Conservation (phyloP, 37 sponge, comb jelly and placozoan genomes). For the Cladorhizidae sp. region DNA sequence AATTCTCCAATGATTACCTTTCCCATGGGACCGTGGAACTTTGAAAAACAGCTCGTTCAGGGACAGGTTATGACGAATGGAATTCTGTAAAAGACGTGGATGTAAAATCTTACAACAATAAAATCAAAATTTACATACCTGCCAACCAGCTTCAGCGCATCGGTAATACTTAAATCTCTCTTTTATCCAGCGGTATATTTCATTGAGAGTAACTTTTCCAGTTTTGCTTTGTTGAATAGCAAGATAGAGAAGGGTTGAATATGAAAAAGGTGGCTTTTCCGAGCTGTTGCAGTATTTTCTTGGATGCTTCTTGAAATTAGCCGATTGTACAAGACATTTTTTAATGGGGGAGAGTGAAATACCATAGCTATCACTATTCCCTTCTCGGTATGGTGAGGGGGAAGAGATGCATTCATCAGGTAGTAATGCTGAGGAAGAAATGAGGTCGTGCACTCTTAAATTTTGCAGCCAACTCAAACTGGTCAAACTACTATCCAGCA, state of each 20-base stretch:
- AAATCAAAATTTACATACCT: conserved; percentile 44
- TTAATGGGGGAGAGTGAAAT: conserved; percentile 39
- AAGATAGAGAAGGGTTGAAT: conserved; percentile 85
- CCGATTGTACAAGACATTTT: conserved; percentile 53
- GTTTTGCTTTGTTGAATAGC: conserved; percentile 73
- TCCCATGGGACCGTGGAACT: conserved; percentile 73
- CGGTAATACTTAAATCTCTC: conserved; percentile 86
- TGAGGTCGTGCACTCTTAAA: conserved; percentile 45
- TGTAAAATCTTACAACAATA: background rate
- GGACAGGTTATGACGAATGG: conserved; percentile 79
- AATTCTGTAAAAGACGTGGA: conserved; percentile 45
- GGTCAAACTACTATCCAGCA: conserved; percentile 79
- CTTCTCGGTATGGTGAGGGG: background rate
- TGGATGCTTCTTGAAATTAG: conserved; percentile 42
- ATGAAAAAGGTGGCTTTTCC: conserved; percentile 79
- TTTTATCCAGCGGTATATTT: conserved; percentile 92
- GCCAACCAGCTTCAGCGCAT: conserved; percentile 83
- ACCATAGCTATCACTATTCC: background rate
- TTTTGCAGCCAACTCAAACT: conserved; percentile 87
- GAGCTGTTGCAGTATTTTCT: conserved; percentile 39
- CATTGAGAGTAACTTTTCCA: conserved; percentile 63
- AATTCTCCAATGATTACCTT: conserved; percentile 86
- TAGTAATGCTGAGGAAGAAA: conserved; percentile 4
- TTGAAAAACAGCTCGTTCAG: conserved; percentile 72
- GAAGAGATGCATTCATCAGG: background rate